These are phyloP conservation scores for Pseudococcus longispinus DNA, from an alignment of 2,888 invertebrate genomes.

Conservation along the genomic window DNA sequence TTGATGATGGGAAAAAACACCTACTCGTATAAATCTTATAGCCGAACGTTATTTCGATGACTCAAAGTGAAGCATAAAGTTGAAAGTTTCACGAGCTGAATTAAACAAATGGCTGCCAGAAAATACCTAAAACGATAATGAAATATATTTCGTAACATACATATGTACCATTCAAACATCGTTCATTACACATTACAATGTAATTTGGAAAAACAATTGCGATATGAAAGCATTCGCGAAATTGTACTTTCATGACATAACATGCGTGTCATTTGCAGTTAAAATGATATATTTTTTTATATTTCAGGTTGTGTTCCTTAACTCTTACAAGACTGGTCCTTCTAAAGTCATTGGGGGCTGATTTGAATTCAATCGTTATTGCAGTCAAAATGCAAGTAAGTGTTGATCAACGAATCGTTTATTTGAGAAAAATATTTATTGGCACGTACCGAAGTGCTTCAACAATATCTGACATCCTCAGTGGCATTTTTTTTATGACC, in stretches of 20 bases:
- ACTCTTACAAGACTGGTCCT: constrained; percentile 86
- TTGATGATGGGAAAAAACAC: not conserved
- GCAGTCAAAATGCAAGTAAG: constrained; percentile 87
- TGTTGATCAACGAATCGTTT: not conserved
- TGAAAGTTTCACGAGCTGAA: not conserved
- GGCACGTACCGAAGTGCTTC: not conserved
- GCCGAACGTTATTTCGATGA: not conserved
- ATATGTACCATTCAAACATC: not conserved
- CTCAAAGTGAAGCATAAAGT: not conserved
- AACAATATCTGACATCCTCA: too few relatives aligned
- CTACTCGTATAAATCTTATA: not conserved
- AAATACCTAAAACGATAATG: not conserved
- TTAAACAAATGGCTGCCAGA: not conserved
- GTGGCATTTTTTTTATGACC: too few relatives aligned
- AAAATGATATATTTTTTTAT: constrained; percentile 44
- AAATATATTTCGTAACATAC: not conserved
- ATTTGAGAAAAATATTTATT: not conserved
- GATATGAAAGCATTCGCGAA: not conserved
- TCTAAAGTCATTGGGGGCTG: constrained; percentile 77
- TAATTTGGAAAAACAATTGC: not conserved
- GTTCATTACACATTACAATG: not conserved
- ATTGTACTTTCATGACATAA: not conserved
- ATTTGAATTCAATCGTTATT: constrained; percentile 83
- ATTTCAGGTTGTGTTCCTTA: constrained; percentile 83
- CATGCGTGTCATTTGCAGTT: not conserved